Base-by-base conservation (phyloP, 2,113 vertebrate species). In the Tetrax tetrax region DNA sequence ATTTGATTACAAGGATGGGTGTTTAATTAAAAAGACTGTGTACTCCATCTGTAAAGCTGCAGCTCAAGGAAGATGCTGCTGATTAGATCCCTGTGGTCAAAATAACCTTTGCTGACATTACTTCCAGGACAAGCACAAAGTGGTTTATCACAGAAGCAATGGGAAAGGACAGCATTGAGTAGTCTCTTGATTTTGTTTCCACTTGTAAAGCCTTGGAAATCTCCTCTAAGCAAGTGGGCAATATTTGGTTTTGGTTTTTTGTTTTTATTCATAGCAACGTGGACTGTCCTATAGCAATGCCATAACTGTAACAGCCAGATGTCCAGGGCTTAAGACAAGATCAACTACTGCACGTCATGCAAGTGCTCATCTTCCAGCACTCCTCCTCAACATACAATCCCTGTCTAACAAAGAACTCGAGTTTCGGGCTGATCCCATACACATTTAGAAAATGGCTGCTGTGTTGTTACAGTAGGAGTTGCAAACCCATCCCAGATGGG, bases 1-100 rank as follows among this genome's bases (percentile, higher is more conserved):
- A 24, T 87, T 63, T 95, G 76, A 87, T 95, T 76, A 77, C 5
- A 4, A 82, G 79, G 84, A 85, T 78, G 92, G 90, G 65, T 69
- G 81, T 48, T 96, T 94, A 86, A 96, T 96, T 93, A 96, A 75
- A 83, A 77, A 70, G 65, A 43, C 69, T 51, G 10, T 3, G 35
- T 17, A 5, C 56, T 11, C 24, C 41, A 28, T 28, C 87, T 69
- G 60, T 35, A 56, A 60, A 71, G 50, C 31, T 85, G 60, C 76
- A 83, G 60, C 72, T 92, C 4, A 0, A 50, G 38, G 76, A 76
- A 53, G 80, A 24, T 78, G 38, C 16, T 65, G 31, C 66, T 85
- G 50, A 68, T 87, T 11, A 68, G 48, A 64, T 51, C 41, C 63
- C 14, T 8, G 37, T 75, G 80, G 72, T 38, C 64, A 77, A 33